Evolutionary conservation across 2,888 invertebrate species (phyloP), one percentile per base, ranked within the genome.

Genomic region (Suillia variegata): DNA sequence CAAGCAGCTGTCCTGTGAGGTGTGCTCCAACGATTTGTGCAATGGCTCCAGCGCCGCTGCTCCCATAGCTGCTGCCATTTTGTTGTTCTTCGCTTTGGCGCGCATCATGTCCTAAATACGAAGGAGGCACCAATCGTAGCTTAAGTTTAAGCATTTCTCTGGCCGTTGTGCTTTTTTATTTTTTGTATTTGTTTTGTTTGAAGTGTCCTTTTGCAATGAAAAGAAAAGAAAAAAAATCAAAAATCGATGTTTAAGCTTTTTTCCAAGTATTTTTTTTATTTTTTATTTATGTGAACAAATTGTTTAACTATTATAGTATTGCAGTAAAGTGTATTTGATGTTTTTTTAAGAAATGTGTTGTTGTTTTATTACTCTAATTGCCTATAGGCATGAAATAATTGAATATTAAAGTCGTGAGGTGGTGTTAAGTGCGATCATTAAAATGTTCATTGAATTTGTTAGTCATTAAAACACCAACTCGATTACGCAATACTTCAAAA

Each of bases 1-100:
- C 61, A 80, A 73, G 62, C 74, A 77, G 58, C 54, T 78, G 47
- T 63, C 70, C 34, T 81, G 80, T 51, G 73, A 79, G 24, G 79
- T 80, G 4, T 80, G 80, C 62, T 57, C 64, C 26, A 66, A 67
- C 47, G 70, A 81, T 54, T 67, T 73, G 54, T 80, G 80, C 64
- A 81, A 80, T 45, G 69, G 76, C 13, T 71, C 80, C 50, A 59
- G 70, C 24, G 59, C 70, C 34, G 48, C 71, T 38, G 69, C 69
- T 15, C 78, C 79, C 24, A 69, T 79, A 49, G 74, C 70, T 8
- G 65, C 68, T 1, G 71, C 76, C 2, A 71, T 80, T 47, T 53
- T 77, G 2, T 21, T 77, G 5, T 74, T 77, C 65, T 76, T 80
- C 52, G 74, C 68, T 1, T 58, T 80, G 45, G 74, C 80, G 15